Conservation (phyloP, 2,888 invertebrate genomes). For the Drosophila mulleri region DNA sequence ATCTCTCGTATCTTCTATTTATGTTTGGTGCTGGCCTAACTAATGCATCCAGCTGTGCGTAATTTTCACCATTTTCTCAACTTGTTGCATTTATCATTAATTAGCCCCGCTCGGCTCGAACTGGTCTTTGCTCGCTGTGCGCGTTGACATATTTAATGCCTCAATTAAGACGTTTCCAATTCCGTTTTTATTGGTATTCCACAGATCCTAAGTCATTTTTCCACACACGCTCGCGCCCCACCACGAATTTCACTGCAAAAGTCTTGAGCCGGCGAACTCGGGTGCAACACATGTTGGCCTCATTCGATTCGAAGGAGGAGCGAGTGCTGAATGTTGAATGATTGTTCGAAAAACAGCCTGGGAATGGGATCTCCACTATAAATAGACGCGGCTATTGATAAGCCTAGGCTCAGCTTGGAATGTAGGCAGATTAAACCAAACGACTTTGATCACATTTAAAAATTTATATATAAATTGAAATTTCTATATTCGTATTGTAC, state of each 20-base stretch:
- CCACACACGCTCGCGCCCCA: constrained; percentile 19
- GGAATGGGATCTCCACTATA: constrained; percentile 16
- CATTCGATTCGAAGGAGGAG: constrained; percentile 40
- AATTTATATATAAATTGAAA: neutral
- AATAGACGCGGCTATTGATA: constrained; percentile 45
- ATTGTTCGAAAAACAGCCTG: constrained; percentile 30
- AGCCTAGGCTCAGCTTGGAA: constrained; percentile 22
- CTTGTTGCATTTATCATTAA: constrained; percentile 54
- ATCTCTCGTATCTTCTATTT: constrained; percentile 2
- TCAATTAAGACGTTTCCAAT: constrained; percentile 70
- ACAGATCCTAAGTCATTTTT: constrained; percentile 47
- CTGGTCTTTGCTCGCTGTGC: constrained; percentile 16
- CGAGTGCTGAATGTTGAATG: constrained; percentile 40
- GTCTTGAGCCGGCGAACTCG: neutral
- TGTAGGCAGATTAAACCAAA: constrained; percentile 18
- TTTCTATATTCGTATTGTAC: neutral
- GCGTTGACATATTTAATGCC: constrained; percentile 63
- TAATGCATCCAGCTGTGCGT: constrained; percentile 35
- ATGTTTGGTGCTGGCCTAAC: constrained; percentile 10
- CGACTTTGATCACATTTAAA: neutral
- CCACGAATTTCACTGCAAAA: constrained; percentile 17
- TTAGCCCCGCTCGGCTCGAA: constrained; percentile 27
- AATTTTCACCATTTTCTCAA: constrained; percentile 19
- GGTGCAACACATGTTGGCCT: constrained; percentile 44
- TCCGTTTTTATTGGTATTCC: constrained; percentile 54